phyloP scores from a whole-genome alignment of 2,113 vertebrate species.

The Mungos mungo region DNA sequence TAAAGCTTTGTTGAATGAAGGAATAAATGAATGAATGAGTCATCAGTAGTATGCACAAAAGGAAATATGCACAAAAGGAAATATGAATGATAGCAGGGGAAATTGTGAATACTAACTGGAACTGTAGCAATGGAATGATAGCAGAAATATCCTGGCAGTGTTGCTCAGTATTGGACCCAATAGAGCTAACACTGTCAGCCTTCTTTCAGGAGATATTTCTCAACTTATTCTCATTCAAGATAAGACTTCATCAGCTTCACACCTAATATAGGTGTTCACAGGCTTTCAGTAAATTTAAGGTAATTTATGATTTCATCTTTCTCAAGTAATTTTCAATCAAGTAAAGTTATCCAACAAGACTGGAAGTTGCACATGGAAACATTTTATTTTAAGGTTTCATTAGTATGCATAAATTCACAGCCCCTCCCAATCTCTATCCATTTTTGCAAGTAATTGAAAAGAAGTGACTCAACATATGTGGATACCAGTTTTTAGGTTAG shows the following conservation, averaged over 20 bases:
- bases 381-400: constrained; percentile 82
- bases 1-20: not conserved
- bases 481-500: constrained; percentile 77
- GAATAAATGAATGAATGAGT: not conserved
- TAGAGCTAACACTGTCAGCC: not conserved
- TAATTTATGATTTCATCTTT: constrained; percentile 83
- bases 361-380: constrained; percentile 77
- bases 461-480: constrained; percentile 77
- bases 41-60: not conserved
- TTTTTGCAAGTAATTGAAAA: constrained; percentile 79
- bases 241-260: constrained; percentile 73
- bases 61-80: not conserved
- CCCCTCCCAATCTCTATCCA: constrained; percentile 77
- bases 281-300: constrained; percentile 78
- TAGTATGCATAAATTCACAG: constrained; percentile 80
- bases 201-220: constrained; percentile 32
- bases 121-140: not conserved
- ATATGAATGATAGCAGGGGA: not conserved
- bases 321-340: constrained; percentile 83
- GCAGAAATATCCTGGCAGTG: not conserved
- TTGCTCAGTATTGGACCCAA: not conserved
- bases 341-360: constrained; percentile 80
- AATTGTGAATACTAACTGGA: not conserved
- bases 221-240: constrained; percentile 58
- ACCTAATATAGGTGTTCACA: constrained; percentile 78